Conservation (phyloP, 2,888 invertebrate genomes). For the Ceriagrion tenellum region DNA sequence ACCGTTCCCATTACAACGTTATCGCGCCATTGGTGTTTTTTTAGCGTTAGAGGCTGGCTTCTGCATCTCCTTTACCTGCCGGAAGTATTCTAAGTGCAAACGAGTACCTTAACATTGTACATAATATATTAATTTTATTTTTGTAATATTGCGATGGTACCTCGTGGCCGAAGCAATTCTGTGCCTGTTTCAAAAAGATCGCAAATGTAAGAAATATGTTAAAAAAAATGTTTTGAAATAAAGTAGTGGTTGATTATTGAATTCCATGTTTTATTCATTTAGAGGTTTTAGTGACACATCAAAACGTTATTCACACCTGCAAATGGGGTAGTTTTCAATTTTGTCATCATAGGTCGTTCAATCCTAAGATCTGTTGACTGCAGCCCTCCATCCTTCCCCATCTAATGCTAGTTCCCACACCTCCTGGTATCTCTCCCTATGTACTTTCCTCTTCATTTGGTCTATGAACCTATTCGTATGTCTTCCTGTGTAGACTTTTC, state of each 20-base stretch:
- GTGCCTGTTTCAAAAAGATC: background rate
- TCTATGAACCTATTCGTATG: too few relatives aligned
- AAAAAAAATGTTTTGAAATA: background rate
- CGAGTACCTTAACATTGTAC: conserved; percentile 38
- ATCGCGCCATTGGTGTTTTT: background rate
- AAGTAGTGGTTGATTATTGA: too few relatives aligned
- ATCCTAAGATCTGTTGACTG: too few relatives aligned
- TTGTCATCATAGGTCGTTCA: too few relatives aligned
- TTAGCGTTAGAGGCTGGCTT: background rate
- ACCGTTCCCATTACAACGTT: background rate
- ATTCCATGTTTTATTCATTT: background rate
- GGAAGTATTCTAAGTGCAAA: background rate
- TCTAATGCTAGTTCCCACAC: too few relatives aligned
- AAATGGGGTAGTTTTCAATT: too few relatives aligned
- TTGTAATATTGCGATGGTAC: conserved; percentile 36
- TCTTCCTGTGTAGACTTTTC: too few relatives aligned
- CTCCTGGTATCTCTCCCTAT: too few relatives aligned
- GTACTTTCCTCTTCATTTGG: too few relatives aligned
- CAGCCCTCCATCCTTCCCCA: too few relatives aligned
- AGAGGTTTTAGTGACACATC: too few relatives aligned
- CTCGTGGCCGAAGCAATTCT: conserved; percentile 5
- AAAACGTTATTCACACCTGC: too few relatives aligned
- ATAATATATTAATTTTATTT: conserved; percentile 23
- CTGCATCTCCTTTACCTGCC: background rate
- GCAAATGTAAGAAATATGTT: background rate